A percentile compares a stretch with the other conserved stretches of the same genome.
Conservation (phyloP, 2,113 vertebrate species). For the Gavialis gangeticus region DNA sequence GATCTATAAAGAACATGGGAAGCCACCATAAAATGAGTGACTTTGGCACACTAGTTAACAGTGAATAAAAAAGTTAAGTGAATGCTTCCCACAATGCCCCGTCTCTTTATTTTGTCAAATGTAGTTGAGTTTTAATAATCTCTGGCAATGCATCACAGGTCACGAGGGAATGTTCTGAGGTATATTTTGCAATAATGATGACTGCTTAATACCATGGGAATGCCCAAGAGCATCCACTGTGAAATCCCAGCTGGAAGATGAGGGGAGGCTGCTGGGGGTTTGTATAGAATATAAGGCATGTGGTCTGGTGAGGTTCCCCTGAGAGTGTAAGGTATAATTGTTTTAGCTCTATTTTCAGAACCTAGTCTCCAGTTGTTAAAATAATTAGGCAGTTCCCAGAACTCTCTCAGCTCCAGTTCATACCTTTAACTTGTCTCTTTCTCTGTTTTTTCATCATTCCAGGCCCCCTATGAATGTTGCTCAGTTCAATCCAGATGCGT, state of each 20-base stretch:
- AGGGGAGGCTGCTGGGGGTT: background rate
- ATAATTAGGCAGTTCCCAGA: background rate
- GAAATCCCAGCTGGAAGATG: background rate
- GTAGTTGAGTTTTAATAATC: background rate
- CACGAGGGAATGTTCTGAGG: background rate
- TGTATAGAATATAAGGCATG: background rate
- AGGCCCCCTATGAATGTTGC: slow-evolving; percentile 27
- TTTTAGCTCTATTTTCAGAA: background rate
- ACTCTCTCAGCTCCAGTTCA: background rate
- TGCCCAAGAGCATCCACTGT: too few species aligned
- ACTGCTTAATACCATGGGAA: background rate
- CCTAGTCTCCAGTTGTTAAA: background rate
- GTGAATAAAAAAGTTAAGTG: background rate
- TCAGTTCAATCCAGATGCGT: slow-evolving; percentile 54
- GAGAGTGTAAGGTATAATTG: background rate
- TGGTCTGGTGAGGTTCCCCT: background rate
- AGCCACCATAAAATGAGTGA: background rate
- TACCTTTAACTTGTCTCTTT: background rate
- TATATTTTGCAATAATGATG: background rate
- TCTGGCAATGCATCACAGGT: background rate
- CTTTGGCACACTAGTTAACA: background rate
- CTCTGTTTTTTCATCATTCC: background rate
- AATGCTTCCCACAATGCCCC: background rate
- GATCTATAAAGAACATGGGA: background rate
- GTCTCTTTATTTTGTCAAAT: background rate